A percentile compares a stretch with the other conserved stretches of the same genome.
Conservation (phyloP, 2,113 vertebrate genomes). For the Aegypius monachus region DNA sequence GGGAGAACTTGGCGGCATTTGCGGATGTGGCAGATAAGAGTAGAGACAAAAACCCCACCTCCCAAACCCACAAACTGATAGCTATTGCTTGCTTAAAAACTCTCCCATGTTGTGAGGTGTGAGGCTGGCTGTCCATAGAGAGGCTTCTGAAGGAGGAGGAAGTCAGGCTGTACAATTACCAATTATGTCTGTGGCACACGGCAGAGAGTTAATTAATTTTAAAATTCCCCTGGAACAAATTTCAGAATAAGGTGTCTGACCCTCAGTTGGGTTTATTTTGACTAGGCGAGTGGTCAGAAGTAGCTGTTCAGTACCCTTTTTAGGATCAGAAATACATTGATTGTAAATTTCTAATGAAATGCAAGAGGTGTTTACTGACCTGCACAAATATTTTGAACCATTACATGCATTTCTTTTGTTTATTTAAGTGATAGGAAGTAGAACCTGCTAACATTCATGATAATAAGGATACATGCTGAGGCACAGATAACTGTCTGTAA, state of each 20-base stretch:
- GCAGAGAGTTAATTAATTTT: background rate
- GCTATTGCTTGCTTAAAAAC: background rate
- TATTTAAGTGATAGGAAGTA: background rate
- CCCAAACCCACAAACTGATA: background rate
- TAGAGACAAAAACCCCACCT: background rate
- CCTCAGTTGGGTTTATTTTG: background rate
- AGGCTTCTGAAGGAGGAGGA: background rate
- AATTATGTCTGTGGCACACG: background rate
- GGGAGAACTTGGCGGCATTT: background rate
- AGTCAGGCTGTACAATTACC: background rate
- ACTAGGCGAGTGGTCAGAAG: background rate
- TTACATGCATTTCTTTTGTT: background rate
- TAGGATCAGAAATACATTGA: background rate
- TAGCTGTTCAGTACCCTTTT: background rate
- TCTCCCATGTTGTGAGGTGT: accelerated
- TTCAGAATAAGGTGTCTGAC: background rate
- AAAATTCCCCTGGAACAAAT: background rate
- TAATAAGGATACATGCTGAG: background rate
- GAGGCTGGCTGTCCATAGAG: background rate
- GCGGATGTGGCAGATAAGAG: background rate
- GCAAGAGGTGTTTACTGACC: background rate
- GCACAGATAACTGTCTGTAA: background rate
- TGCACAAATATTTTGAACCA: background rate
- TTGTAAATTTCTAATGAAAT: background rate
- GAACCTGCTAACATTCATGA: background rate